Evolutionary conservation across 2,113 vertebrate genomes (phyloP), one percentile per base, ranked within the genome.

Genomic region (Oenanthe melanoleuca): DNA sequence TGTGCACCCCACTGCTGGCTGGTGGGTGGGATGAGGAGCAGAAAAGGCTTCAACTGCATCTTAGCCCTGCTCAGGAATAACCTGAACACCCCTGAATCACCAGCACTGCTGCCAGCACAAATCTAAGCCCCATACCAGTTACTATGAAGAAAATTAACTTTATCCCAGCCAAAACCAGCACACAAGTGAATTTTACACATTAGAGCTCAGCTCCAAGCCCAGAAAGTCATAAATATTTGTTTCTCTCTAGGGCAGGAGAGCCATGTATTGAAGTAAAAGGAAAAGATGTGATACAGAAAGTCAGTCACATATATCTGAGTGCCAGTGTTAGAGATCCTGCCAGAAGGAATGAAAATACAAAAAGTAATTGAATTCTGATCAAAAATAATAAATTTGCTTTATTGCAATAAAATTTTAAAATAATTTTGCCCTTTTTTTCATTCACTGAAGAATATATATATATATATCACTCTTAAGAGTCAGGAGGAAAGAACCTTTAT

Each of bases 1-100:
- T 1, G 2, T 79, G 38, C 11, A 34, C 9, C 19, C 10, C 40
- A 12, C 40, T 37, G 63, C 50, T 45, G 1, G 0, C 50, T 66
- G n/a, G 10, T 47, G 52, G 78, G 21, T 47, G 50, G 16, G 21
- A 19, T 45, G 22, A 67, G 61, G 34, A 47, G 22, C n/a, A 80
- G 40, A 26, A 67, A 67, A 56, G 12, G 21, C 16, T 17, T 33
- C 21, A 21, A 13, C 6, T 47, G 25, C 2, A 0, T 16, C 16
- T 47, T 12, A 56, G 10, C 8, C n/a, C 52, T 21, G 40, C 28
- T 47, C 52, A 67, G n/a, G 9, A 57, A 33, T 38, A 13, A 23
- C n/a, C 9, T 28, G 47, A 53, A 31, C 11, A 37, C 9, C 31
- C 25, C 31, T 50, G 17, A 42, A 49, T 37, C 15, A 42, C 6